Conservation (phyloP, 2,113 vertebrate genomes). For the Gobius niger region DNA sequence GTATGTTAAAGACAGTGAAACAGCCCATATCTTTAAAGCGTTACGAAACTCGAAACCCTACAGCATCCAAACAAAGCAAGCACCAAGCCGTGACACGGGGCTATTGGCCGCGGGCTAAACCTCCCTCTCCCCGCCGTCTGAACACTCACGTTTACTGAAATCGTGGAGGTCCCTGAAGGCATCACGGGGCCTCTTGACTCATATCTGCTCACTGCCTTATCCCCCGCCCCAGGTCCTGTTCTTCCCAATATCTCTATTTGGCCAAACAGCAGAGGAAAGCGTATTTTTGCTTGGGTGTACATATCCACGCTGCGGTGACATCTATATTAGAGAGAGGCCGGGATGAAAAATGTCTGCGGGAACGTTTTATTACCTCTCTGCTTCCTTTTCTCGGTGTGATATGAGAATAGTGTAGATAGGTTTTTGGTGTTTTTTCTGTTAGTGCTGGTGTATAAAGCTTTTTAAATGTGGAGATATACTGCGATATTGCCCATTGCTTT, state of each 20-base stretch:
- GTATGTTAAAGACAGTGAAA: too few species aligned
- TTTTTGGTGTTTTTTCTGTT: background rate
- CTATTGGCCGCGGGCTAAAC: constrained; percentile 22
- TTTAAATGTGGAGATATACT: constrained; percentile 5
- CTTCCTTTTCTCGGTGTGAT: constrained; percentile 3
- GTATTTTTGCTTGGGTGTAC: constrained; percentile 17
- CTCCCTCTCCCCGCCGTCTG: constrained; percentile 27
- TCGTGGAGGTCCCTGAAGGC: constrained; percentile 33
- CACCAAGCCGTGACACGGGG: constrained; percentile 24
- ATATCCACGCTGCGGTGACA: constrained; percentile 28
- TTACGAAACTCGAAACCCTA: constrained; percentile 8
- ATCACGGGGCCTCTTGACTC: constrained; percentile 22
- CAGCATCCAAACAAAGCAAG: constrained; percentile 30
- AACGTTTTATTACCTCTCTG: constrained; percentile 12
- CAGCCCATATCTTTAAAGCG: too few species aligned
- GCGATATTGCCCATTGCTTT: background rate
- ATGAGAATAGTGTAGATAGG: constrained; percentile 5
- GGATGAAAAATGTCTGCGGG: constrained; percentile 5
- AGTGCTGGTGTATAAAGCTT: background rate
- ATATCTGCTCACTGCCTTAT: constrained; percentile 38
- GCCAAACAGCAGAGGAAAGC: constrained; percentile 16
- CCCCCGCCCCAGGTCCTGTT: constrained; percentile 29
- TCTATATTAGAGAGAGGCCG: constrained; percentile 16
- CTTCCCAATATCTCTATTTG: constrained; percentile 27
- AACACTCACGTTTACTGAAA: constrained; percentile 29